Percentiles rank a stretch among this genome's conserved stretches.
phyloP scores from a whole-genome alignment of 2,888 invertebrate species.

The Rhimphoctona megacephalus region DNA sequence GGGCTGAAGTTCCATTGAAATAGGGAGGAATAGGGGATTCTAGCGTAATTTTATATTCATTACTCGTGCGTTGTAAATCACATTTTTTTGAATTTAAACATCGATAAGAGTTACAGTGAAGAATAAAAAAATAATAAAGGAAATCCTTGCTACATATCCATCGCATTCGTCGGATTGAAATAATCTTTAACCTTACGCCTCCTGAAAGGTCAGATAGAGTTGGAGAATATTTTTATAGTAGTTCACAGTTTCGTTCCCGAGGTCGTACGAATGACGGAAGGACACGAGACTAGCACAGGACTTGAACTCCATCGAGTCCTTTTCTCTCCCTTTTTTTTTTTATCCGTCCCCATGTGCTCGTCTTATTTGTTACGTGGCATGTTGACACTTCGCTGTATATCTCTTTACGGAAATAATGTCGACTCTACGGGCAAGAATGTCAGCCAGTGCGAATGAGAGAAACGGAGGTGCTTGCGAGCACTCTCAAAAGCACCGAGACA shows the following conservation, averaged over 20 bases:
- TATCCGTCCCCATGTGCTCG: neutral
- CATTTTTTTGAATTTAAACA: neutral
- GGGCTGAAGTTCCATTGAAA: neutral
- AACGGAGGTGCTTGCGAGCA: neutral
- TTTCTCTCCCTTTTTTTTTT: neutral
- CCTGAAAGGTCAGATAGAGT: neutral
- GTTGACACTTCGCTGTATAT: slow-evolving; percentile 67
- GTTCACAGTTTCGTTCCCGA: neutral
- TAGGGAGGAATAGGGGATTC: neutral
- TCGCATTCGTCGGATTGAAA: neutral
- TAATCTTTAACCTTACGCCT: slow-evolving; percentile 1
- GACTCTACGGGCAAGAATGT: slow-evolving; percentile 52
- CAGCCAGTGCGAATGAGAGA: slow-evolving; percentile 45
- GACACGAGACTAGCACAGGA: neutral
- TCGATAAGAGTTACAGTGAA: neutral
- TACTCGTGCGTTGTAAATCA: neutral
- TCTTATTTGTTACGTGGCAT: slow-evolving; percentile 62
- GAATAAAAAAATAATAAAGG: neutral
- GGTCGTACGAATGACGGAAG: slow-evolving; percentile 1
- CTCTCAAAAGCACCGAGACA: slow-evolving; percentile 12
- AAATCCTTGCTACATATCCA: neutral
- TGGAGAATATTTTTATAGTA: slow-evolving; percentile 13
- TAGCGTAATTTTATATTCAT: neutral
- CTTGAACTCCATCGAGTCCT: slow-evolving; percentile 44
- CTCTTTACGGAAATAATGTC: slow-evolving; percentile 60